Evolutionary conservation across 2,888 invertebrate species (phyloP).

Genomic region (Torymus aiolomorphi): DNA sequence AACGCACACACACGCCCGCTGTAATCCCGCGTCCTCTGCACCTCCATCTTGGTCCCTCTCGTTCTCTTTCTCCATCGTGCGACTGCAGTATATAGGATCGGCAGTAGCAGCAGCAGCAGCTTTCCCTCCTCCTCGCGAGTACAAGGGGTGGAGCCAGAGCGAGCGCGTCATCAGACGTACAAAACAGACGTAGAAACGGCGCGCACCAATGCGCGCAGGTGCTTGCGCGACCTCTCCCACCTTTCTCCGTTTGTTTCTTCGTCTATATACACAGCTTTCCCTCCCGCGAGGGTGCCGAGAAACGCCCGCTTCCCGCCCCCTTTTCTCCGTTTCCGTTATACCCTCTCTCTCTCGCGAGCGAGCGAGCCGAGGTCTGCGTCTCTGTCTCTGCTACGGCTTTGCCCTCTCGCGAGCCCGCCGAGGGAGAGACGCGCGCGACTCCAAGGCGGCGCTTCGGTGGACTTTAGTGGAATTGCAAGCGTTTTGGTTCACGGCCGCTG

Average conservation of each 20-base stretch:
- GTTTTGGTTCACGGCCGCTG: too few relatives aligned
- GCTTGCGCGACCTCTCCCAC: conserved; percentile 40
- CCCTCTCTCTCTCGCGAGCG: conserved; percentile 3
- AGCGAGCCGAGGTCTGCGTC: background rate
- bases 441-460: background rate
- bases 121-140: conserved; percentile 24
- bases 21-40: conserved; percentile 10
- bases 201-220: conserved; percentile 62
- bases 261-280: conserved; percentile 58
- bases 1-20: conserved; percentile 15
- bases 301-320: conserved; percentile 60
- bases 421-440: background rate
- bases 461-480: too few relatives aligned
- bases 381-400: background rate
- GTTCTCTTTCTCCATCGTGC: background rate
- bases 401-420: background rate
- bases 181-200: conserved; percentile 74
- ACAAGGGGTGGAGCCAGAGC: conserved; percentile 71
- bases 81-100: too few relatives aligned
- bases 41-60: conserved; percentile 49
- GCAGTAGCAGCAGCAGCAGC: too few relatives aligned
- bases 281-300: conserved; percentile 55
- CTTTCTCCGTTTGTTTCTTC: conserved; percentile 59
- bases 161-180: conserved; percentile 73
- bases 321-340: conserved; percentile 52